Percentiles rank a stretch among this genome's conserved stretches.
phyloP scores from a whole-genome alignment of 2,797 vertebrate genomes.

The Cyprinodon diabolis region DNA sequence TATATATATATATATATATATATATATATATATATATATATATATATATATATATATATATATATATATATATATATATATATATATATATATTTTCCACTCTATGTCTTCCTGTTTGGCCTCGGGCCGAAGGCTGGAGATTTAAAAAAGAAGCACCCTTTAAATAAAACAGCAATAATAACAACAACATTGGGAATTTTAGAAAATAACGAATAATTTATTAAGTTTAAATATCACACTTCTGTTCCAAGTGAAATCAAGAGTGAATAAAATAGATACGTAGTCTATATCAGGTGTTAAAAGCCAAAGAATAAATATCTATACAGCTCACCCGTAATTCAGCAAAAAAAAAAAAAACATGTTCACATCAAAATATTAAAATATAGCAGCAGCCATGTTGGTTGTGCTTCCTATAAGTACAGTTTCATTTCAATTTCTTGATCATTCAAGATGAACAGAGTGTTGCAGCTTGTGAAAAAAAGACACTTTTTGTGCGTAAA shows the following conservation, averaged over 20 bases:
- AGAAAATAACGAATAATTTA: slow-evolving; percentile 80
- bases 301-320: slow-evolving; percentile 44
- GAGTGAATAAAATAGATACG: slow-evolving; percentile 61
- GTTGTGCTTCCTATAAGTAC: slow-evolving; percentile 53
- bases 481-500: slow-evolving; percentile 50
- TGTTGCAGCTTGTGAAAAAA: slow-evolving; percentile 52
- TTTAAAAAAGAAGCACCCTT: neutral
- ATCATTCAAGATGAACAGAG: slow-evolving; percentile 57
- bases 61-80: too few species aligned
- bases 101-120: neutral
- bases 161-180: neutral
- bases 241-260: slow-evolving; percentile 73
- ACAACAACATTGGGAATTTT: slow-evolving; percentile 27
- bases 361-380: slow-evolving; percentile 75
- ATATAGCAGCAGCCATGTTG: slow-evolving; percentile 73
- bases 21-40: too few species aligned
- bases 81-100: too few species aligned
- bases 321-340: slow-evolving; percentile 49
- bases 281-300: slow-evolving; percentile 55
- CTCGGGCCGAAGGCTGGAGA: neutral
- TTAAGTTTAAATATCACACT: slow-evolving; percentile 78
- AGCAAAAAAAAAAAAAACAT: slow-evolving; percentile 61
- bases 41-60: too few species aligned
- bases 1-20: too few species aligned
- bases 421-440: slow-evolving; percentile 52